These are phyloP conservation scores for Lasioglossum albipes DNA, from an alignment of 1,140 invertebrate species.

Conservation along the genomic window DNA sequence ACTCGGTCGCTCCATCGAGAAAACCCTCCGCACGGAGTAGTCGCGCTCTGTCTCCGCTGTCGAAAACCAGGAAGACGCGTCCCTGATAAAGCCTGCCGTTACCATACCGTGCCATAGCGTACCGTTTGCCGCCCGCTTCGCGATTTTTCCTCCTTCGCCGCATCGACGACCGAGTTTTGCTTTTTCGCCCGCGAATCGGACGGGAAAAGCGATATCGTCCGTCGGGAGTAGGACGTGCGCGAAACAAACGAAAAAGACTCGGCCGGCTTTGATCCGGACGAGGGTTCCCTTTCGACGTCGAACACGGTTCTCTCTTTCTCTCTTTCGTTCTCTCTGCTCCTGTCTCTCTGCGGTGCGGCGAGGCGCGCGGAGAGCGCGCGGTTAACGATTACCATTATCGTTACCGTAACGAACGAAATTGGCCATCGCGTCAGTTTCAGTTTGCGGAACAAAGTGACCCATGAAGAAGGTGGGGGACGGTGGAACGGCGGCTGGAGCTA, in stretches of 20 bases:
- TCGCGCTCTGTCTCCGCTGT: not conserved
- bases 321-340: not conserved
- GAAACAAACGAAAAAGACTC: slow-evolving; percentile 45
- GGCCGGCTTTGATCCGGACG: slow-evolving; percentile 42
- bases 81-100: slow-evolving; percentile 3
- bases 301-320: not conserved
- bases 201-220: slow-evolving; percentile 5
- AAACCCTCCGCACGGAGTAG: too few species aligned
- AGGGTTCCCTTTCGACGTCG: slow-evolving; percentile 44
- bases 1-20: not conserved
- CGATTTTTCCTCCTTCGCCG: not conserved
- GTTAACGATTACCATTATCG: slow-evolving; percentile 68
- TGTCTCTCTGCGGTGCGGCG: not conserved
- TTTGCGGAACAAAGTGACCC: slow-evolving; percentile 34
- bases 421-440: slow-evolving; percentile 67
- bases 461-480: not conserved
- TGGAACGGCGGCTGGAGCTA: not conserved
- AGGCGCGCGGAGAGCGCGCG: slow-evolving; percentile 29
- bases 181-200: not conserved
- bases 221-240: not conserved
- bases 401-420: slow-evolving; percentile 67
- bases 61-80: not conserved
- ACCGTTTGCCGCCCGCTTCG: not conserved
- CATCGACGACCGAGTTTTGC: slow-evolving; percentile 8
- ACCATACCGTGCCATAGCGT: not conserved